Base-by-base conservation (phyloP, 2,113 vertebrate species). In the Arothron firmamentum region DNA sequence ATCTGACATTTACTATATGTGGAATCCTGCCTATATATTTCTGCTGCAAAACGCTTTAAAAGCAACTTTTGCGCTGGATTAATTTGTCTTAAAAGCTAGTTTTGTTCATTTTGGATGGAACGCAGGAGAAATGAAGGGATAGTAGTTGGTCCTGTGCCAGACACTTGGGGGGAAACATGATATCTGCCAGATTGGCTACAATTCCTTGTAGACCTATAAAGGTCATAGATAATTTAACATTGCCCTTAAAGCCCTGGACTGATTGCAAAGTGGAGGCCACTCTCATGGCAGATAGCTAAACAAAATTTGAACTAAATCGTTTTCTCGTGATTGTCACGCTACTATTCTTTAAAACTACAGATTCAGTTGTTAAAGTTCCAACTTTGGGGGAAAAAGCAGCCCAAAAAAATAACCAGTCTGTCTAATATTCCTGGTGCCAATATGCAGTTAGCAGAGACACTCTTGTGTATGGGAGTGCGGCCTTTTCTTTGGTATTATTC, bases 141-240 rank as follows among this genome's bases (percentile, higher is more conserved):
- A 52, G 46, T 52, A 58, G 74, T 16, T 82, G 79, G 67, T 70
- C 14, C 31, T n/a, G 50, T 58, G 81, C 78, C 84, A 84, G 60
- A 47, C 18, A 63, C 67, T 64, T 31, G 67, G 67, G 72, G 59
- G 70, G 70, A 62, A 41, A 82, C 64, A 54, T 67, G 59, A 66
- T 52, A 66, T 77, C 61, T 67, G 73, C 79, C 81, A 84, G 82
- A 81, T 57, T 67, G 62, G 67, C 74, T 51, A 34, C 70, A 68
- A 74, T 78, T 75, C 82, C 78, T 81, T 1, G 62, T 16, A 73
- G 71, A 53, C 69, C 71, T 12, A 70, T 80, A 81, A 87, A 85
- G 85, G 80, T 87, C 80, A 78, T 78, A 53, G 78, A 83, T 81
- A 75, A 84, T 82, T 84, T 75, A 80, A 71, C 48, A 52, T 4